Conservation (phyloP, 2,113 vertebrate species). For the Oreocharis arfaki region DNA sequence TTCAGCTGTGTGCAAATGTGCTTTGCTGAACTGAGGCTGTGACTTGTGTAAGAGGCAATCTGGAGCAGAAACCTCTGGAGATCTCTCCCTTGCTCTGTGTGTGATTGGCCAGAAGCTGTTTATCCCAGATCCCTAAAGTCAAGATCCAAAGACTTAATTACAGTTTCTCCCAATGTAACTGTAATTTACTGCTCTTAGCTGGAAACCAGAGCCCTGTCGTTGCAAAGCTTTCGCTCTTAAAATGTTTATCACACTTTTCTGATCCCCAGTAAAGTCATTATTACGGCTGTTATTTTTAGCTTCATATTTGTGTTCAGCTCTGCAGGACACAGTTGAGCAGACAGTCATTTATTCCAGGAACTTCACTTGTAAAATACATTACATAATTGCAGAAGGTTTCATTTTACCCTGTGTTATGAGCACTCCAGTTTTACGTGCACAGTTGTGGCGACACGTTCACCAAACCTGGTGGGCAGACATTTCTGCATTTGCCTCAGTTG, state of each 20-base stretch:
- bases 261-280: background rate
- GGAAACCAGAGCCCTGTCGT: background rate
- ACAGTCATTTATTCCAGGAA: background rate
- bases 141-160: constrained; percentile 19
- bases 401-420: background rate
- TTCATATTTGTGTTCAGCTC: background rate
- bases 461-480: background rate
- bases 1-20: background rate
- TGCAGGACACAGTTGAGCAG: background rate
- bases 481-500: background rate
- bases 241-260: background rate
- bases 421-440: background rate
- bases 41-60: background rate
- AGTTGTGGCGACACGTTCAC: background rate
- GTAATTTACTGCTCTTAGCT: background rate
- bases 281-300: constrained; percentile 6
- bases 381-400: background rate
- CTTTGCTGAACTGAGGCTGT: background rate
- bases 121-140: background rate
- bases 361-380: background rate
- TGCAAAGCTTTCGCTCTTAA: background rate
- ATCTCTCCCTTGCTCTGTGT: background rate
- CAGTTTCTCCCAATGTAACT: background rate
- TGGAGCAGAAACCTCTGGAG: background rate
- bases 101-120: constrained; percentile 11